Evolutionary conservation across 2,113 vertebrate species (phyloP), one percentile per base, ranked within the genome.

Genomic region (Varanus salvator): DNA sequence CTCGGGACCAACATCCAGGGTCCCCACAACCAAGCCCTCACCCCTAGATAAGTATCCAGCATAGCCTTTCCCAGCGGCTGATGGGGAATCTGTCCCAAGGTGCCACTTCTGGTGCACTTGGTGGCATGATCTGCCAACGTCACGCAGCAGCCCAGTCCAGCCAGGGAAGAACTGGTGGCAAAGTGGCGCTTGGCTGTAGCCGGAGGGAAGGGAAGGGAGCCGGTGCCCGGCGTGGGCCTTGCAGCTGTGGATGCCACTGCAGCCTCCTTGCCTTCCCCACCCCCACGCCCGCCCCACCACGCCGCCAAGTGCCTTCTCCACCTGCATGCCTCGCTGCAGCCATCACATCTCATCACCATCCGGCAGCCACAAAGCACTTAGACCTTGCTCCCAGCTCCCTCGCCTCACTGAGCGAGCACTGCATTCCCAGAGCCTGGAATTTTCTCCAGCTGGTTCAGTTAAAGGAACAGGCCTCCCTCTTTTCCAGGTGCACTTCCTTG

Each of bases 301-400:
- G 97, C 97, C 95, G 34, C 97, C 87, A 91, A 96, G 91, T 94
- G 96, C 95, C 96, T 95, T 97, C 96, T 97, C 97, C 96, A 95
- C 96, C 96, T 90, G 1, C 95, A 96, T 57, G 92, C 95, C 95
- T 87, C 77, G 85, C 92, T 96, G 97, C 92, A 96, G 94, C 95
- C 52, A 85, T 96, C 97, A 86, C 66, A 72, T 93, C 88, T 92
- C 54, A 95, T 97, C 94, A 96, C 86, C 83, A 0, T 97, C 96
- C 83, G 17, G 92, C 27, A 21, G 95, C 95, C 90, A 78, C 93
- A 48, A 66, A 97, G 96, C 96, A 94, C 96, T 97, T 95, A 92
- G 57, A 94, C 89, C 2, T 1, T 78, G 69, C 76, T 76, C 0
- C 0, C 52, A 60, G 69, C 92, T 95, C 97, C 96, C 97, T 97